phyloP scores from a whole-genome alignment of 1,140 invertebrate species.

The Drosophila rhopaloa region DNA sequence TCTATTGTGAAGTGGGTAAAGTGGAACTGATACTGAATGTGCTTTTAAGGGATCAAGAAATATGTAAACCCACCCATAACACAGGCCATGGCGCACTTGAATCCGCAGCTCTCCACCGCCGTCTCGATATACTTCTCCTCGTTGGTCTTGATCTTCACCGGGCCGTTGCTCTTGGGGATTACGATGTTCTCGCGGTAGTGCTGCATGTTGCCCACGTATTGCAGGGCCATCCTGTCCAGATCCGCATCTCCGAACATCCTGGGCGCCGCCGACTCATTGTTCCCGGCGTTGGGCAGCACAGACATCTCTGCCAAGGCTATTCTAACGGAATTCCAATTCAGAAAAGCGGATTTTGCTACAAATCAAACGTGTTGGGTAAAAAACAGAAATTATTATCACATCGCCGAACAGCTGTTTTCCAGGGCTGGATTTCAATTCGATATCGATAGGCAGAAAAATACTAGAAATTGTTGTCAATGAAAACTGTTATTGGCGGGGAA shows the following conservation, averaged over 20 bases:
- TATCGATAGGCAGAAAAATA: conserved; percentile 27
- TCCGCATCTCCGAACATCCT: conserved; percentile 85
- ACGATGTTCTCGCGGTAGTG: conserved; percentile 92
- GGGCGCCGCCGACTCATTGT: conserved; percentile 9
- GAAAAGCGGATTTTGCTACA: conserved; percentile 22
- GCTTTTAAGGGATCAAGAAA: background rate
- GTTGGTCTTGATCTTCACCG: conserved; percentile 91
- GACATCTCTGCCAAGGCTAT: conserved; percentile 49
- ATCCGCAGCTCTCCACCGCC: conserved; percentile 95
- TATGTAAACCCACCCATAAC: conserved; percentile 89
- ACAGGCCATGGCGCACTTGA: conserved; percentile 96
- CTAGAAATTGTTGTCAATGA: background rate
- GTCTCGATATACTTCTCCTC: conserved; percentile 95
- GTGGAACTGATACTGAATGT: too few relatives aligned
- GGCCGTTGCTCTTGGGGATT: conserved; percentile 91
- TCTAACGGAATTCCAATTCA: conserved; percentile 43
- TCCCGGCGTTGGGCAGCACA: conserved; percentile 36
- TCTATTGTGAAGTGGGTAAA: too few relatives aligned
- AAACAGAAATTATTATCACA: conserved; percentile 70
- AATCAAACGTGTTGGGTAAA: conserved; percentile 15
- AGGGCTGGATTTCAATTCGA: background rate
- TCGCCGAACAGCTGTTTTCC: conserved; percentile 62
- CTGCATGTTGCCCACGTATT: conserved; percentile 88
- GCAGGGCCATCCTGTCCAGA: conserved; percentile 87
- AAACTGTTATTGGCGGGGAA: background rate